Percentiles rank a stretch among this genome's conserved stretches.
Conservation (phyloP, 1,140 invertebrate species). For the Monochamus saltuarius region DNA sequence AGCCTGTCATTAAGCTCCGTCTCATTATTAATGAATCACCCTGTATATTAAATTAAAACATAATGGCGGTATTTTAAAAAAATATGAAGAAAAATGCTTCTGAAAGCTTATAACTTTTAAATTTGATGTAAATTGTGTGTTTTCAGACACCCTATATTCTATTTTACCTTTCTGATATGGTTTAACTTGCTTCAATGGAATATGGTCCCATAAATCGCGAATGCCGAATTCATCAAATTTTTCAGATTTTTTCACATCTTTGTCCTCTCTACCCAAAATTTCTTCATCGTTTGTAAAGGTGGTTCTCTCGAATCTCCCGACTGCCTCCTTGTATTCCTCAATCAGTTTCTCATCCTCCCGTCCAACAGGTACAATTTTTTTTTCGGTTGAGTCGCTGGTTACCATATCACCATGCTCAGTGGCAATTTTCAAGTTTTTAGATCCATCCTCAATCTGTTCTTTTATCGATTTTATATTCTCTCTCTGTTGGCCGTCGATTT, state of each 20-base stretch:
- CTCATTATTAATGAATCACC: too few relatives aligned
- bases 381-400: slow-evolving; percentile 25
- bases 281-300: slow-evolving; percentile 3
- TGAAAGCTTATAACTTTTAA: too few relatives aligned
- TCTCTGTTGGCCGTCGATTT: slow-evolving; percentile 21
- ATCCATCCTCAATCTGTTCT: slow-evolving; percentile 2
- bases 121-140: too few relatives aligned
- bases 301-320: slow-evolving; percentile 2
- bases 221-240: slow-evolving; percentile 16
- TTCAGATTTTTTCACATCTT: not conserved
- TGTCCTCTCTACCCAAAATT: not conserved
- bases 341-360: not conserved
- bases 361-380: slow-evolving; percentile 8
- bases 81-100: too few relatives aligned
- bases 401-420: slow-evolving; percentile 31
- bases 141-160: not conserved
- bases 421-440: slow-evolving; percentile 24
- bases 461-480: slow-evolving; percentile 18
- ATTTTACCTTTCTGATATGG: slow-evolving; percentile 16
- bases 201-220: slow-evolving; percentile 20
- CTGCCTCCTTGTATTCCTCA: slow-evolving; percentile 4
- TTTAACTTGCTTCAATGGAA: slow-evolving; percentile 21
- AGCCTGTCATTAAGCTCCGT: too few relatives aligned
- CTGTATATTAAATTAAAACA: too few relatives aligned
- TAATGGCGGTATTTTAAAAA: too few relatives aligned